Conservation (phyloP, 92 coral and sea anemone genomes). For the Porites evermanni region DNA sequence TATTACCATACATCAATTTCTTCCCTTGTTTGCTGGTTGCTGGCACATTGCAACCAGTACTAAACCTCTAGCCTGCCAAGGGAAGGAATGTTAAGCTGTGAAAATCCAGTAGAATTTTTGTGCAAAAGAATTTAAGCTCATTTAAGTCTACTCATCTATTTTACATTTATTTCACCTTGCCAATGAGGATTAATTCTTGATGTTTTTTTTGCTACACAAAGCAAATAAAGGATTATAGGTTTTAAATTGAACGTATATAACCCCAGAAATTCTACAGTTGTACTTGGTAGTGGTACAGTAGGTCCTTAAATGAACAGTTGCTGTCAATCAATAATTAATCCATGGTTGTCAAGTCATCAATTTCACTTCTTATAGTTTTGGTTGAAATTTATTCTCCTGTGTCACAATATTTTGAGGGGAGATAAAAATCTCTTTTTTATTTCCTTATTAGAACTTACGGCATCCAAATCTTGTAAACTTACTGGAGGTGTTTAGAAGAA, state of each 20-base stretch:
- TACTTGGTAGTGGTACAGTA: too few species aligned
- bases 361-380: not conserved
- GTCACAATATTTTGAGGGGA: not conserved
- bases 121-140: not conserved
- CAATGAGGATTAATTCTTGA: not conserved
- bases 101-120: not conserved
- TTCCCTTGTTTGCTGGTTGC: not conserved
- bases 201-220: too few species aligned
- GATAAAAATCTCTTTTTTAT: not conserved
- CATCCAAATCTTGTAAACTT: constrained; percentile 93
- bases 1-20: not conserved
- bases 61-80: not conserved
- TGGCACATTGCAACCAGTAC: not conserved
- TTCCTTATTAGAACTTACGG: constrained; percentile 71
- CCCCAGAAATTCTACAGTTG: too few species aligned
- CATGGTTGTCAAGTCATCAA: too few species aligned
- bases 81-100: constrained; percentile 30
- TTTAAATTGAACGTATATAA: too few species aligned
- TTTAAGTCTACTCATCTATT: not conserved
- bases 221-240: too few species aligned
- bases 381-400: not conserved
- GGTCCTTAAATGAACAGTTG: too few species aligned
- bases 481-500: constrained; percentile 88
- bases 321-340: too few species aligned
- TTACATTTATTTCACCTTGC: not conserved